phyloP scores from a whole-genome alignment of 2,888 invertebrate genomes.

The Endotricha flammealis region DNA sequence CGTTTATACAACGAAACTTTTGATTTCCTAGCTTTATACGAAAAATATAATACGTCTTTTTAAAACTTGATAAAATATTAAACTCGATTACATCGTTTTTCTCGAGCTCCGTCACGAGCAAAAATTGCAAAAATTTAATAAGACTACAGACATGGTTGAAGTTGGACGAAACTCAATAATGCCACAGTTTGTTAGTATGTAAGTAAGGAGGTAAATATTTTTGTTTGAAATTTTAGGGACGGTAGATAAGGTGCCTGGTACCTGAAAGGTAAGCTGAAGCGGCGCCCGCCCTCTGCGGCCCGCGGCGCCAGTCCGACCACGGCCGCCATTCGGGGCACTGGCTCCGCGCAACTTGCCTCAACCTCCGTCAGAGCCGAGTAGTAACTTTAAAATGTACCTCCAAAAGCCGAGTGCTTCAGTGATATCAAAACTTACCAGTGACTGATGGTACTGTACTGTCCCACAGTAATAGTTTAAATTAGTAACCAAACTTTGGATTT shows the following conservation, averaged over 20 bases:
- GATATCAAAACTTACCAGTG: conserved; percentile 44
- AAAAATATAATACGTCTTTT: background rate
- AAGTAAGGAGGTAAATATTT: conserved; percentile 15
- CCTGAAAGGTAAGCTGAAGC: conserved; percentile 41
- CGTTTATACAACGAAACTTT: background rate
- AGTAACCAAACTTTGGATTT: conserved; percentile 49
- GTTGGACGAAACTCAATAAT: conserved; percentile 6
- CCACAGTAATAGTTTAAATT: conserved; percentile 27
- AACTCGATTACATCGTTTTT: background rate
- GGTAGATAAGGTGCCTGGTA: conserved; percentile 32
- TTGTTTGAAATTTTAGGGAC: conserved; percentile 21
- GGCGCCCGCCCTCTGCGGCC: conserved; percentile 25
- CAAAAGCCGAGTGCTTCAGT: conserved; percentile 32
- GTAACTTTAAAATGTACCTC: conserved; percentile 60
- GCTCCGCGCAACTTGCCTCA: conserved; percentile 24
- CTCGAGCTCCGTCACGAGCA: background rate
- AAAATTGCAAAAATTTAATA: conserved; percentile 7
- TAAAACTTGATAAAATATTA: background rate
- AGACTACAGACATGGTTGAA: conserved; percentile 6
- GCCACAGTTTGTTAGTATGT: conserved; percentile 9
- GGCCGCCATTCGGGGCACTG: conserved; percentile 28
- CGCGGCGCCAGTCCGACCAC: conserved; percentile 42
- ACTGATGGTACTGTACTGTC: conserved; percentile 41
- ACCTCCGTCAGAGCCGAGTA: conserved; percentile 30
- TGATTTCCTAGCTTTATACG: background rate